Evolutionary conservation across 2,888 invertebrate species (phyloP).

Genomic region (Adineta ricciae): DNA sequence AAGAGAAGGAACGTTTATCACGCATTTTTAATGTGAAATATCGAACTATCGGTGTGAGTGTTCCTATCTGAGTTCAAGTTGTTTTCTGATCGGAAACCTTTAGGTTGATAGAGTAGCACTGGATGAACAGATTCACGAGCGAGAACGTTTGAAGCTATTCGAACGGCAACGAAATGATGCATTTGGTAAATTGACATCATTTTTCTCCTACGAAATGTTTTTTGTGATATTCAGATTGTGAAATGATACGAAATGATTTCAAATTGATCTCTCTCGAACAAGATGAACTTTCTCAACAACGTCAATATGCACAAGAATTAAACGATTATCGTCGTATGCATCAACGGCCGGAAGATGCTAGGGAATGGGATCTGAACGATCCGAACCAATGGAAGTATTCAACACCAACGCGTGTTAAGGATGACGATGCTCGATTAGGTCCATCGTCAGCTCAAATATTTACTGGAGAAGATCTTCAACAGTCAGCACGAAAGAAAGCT

Average conservation of each 20-base stretch:
- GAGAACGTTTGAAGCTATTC: slow-evolving; percentile 59
- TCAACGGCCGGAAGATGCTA: slow-evolving; percentile 66
- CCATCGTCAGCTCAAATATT: slow-evolving; percentile 76
- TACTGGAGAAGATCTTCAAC: slow-evolving; percentile 69
- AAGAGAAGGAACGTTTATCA: slow-evolving; percentile 65
- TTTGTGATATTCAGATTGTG: neutral
- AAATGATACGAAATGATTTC: slow-evolving; percentile 38
- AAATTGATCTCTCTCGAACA: slow-evolving; percentile 37
- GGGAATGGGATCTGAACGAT: slow-evolving; percentile 76
- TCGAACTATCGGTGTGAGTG: slow-evolving; percentile 66
- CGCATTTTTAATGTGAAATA: slow-evolving; percentile 73
- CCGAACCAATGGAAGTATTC: slow-evolving; percentile 66
- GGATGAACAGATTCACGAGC: slow-evolving; percentile 70
- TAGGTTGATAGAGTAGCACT: slow-evolving; percentile 68
- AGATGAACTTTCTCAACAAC: slow-evolving; percentile 40
- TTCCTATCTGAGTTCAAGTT: too few species aligned
- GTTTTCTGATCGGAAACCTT: slow-evolving; percentile 21
- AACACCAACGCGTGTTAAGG: slow-evolving; percentile 61
- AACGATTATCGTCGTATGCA: slow-evolving; percentile 64
- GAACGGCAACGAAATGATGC: slow-evolving; percentile 58
- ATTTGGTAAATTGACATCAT: slow-evolving; percentile 52
- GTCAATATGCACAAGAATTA: slow-evolving; percentile 59
- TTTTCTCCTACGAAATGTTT: too few species aligned
- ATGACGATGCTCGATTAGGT: slow-evolving; percentile 67
- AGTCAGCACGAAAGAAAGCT: slow-evolving; percentile 60